These are phyloP conservation scores for Caenorhabditis latens DNA, from an alignment of 1,140 invertebrate genomes.

Conservation along the genomic window DNA sequence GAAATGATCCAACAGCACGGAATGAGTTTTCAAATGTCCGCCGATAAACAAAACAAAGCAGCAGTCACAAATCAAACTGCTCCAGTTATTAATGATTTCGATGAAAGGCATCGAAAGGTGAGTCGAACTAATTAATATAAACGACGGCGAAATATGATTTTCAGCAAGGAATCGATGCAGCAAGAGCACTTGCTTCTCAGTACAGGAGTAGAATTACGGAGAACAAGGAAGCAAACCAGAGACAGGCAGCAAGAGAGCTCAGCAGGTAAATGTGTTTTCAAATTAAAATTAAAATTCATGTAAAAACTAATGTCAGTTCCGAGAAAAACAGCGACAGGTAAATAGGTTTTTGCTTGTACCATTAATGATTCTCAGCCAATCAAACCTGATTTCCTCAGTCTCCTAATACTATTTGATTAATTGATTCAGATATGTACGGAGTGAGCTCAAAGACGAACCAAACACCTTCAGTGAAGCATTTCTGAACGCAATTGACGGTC, in stretches of 20 bases:
- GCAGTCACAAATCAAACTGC: not conserved
- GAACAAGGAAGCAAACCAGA: not conserved
- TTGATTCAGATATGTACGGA: constrained; percentile 38
- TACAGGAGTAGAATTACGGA: constrained; percentile 32
- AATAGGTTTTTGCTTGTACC: too few relatives aligned
- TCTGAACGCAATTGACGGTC: constrained; percentile 15
- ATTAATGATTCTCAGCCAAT: not conserved
- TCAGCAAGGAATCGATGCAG: constrained; percentile 46
- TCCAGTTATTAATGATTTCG: constrained; percentile 20
- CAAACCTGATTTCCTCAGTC: too few relatives aligned
- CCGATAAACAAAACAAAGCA: not conserved
- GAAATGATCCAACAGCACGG: constrained; percentile 49
- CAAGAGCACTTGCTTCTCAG: constrained; percentile 12
- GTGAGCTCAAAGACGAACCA: constrained; percentile 42
- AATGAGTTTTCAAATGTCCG: not conserved
- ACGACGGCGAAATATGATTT: not conserved
- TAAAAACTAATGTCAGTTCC: not conserved
- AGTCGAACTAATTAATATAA: not conserved
- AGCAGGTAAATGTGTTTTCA: constrained; percentile 17
- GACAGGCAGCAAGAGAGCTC: constrained; percentile 26
- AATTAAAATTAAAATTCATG: too few relatives aligned
- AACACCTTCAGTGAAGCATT: constrained; percentile 11
- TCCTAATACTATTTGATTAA: too few relatives aligned
- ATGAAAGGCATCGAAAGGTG: constrained; percentile 37
- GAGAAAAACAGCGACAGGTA: too few relatives aligned